phyloP scores from a whole-genome alignment of 2,797 vertebrate species.

The Lemur catta region DNA sequence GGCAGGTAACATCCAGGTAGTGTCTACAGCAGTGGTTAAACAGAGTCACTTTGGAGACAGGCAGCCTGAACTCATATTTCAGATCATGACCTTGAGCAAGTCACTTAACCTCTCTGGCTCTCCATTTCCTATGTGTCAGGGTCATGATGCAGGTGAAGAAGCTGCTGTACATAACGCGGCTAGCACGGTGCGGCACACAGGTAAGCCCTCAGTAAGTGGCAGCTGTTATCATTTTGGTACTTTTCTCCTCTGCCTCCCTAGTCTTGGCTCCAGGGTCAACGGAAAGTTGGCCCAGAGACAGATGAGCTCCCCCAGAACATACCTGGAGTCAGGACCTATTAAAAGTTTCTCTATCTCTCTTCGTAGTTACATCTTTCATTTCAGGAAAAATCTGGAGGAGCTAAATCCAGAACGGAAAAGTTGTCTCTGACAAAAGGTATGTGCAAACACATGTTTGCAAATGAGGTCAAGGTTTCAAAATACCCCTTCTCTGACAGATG shows the following conservation, averaged over 20 bases:
- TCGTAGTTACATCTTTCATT: conserved; percentile 67
- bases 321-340: conserved; percentile 62
- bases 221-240: not conserved
- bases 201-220: not conserved
- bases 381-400: conserved; percentile 61
- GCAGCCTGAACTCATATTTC: conserved; percentile 33
- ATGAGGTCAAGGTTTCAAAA: conserved; percentile 86
- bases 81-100: not conserved
- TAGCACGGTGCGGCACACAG: not conserved
- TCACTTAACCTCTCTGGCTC: not conserved
- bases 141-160: not conserved
- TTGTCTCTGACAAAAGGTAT: conserved; percentile 72
- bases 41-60: not conserved
- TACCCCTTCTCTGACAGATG: conserved; percentile 78
- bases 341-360: conserved; percentile 65
- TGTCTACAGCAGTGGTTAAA: not conserved
- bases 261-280: conserved; percentile 52
- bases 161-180: accelerated
- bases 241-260: not conserved
- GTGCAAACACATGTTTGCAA: conserved; percentile 76
- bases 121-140: not conserved
- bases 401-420: conserved; percentile 84
- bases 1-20: not conserved
- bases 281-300: conserved; percentile 69
- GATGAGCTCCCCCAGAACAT: not conserved